Evolutionary conservation across 2,888 invertebrate species (phyloP).

Genomic region (Malachius bipustulatus): DNA sequence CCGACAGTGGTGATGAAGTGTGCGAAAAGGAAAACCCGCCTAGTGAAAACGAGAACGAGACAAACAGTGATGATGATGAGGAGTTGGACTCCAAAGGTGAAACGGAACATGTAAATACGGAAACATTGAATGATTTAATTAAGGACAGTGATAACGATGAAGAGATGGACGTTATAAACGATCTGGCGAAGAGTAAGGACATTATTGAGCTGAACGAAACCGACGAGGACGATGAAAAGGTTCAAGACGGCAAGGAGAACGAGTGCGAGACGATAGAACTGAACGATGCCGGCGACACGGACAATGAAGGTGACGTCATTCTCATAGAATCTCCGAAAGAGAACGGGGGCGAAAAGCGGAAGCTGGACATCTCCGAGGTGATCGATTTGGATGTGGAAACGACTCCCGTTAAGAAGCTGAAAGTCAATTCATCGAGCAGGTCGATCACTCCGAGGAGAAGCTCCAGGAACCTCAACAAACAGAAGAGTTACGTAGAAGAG

Average conservation of each 20-base stretch:
- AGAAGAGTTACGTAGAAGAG: constrained; percentile 37
- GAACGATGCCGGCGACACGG: constrained; percentile 30
- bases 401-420: constrained; percentile 36
- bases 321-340: constrained; percentile 30
- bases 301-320: constrained; percentile 28
- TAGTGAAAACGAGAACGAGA: constrained; percentile 17
- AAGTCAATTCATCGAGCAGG: constrained; percentile 18
- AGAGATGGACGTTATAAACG: constrained; percentile 11
- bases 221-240: constrained; percentile 24
- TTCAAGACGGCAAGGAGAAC: constrained; percentile 20
- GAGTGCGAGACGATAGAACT: constrained; percentile 27
- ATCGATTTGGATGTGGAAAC: constrained; percentile 28
- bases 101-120: constrained; percentile 8
- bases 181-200: constrained; percentile 18
- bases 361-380: constrained; percentile 20
- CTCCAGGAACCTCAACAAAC: constrained; percentile 47
- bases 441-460: constrained; percentile 35
- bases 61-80: constrained; percentile 21
- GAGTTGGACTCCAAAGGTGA: constrained; percentile 18
- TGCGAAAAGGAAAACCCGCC: constrained; percentile 10
- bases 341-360: constrained; percentile 21
- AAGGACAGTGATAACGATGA: constrained; percentile 15
- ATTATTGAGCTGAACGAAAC: constrained; percentile 27
- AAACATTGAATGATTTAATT: constrained; percentile 13
- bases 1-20: constrained; percentile 9